Evolutionary conservation across 1,140 invertebrate genomes (phyloP).

Genomic region (Popillia japonica): DNA sequence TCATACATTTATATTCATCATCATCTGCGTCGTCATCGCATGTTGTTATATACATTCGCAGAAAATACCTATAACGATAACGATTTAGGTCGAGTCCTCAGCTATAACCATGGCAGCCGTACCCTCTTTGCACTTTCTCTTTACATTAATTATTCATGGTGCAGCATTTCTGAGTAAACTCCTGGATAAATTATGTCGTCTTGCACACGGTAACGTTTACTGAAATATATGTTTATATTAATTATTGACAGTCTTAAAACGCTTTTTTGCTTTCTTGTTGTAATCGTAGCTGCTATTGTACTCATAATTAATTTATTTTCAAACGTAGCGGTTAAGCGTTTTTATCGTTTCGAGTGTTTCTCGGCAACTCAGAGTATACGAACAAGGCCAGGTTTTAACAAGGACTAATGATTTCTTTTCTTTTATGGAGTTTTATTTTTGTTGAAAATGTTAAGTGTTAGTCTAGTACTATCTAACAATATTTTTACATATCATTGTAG

Average conservation of each 20-base stretch:
- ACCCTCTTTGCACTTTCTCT: constrained; percentile 22
- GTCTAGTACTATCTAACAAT: no score
- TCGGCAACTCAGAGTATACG: no score
- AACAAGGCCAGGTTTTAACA: no score
- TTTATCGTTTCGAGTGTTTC: no score
- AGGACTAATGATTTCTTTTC: no score
- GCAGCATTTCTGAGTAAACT: constrained; percentile 25
- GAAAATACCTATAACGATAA: constrained; percentile 2
- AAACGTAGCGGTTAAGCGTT: not conserved
- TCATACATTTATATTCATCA: constrained; percentile 31
- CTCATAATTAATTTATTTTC: not conserved
- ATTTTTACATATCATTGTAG: no score
- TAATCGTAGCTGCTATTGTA: not conserved
- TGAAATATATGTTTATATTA: constrained; percentile 9
- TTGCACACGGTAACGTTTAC: not conserved
- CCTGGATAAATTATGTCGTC: constrained; percentile 12
- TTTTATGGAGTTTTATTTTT: no score
- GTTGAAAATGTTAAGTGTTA: no score
- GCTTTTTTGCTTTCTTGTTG: not conserved
- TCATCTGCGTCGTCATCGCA: not conserved
- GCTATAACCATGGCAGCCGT: not conserved
- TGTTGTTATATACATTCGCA: constrained; percentile 9
- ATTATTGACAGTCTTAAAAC: constrained; percentile 3
- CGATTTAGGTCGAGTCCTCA: not conserved
- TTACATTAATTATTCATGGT: constrained; percentile 27